These are phyloP conservation scores for Drosophila fuyamai DNA, from an alignment of 1,140 invertebrate species.

Conservation along the genomic window DNA sequence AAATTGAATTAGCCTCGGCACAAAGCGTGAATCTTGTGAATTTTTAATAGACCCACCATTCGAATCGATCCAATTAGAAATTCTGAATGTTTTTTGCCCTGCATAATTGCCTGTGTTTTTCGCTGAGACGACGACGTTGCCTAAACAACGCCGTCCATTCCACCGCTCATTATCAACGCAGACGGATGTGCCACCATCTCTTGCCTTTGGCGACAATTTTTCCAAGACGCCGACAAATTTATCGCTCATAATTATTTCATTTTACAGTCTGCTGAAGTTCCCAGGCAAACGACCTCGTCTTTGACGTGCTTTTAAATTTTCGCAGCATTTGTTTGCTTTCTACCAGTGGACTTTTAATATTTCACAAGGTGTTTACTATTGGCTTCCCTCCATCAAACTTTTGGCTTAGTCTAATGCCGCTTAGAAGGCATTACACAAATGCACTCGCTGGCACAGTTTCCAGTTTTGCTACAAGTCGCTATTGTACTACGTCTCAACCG, in stretches of 20 bases:
- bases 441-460: constrained; percentile 72
- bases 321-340: constrained; percentile 37
- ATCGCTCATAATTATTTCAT: constrained; percentile 80
- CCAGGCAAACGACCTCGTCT: constrained; percentile 71
- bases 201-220: constrained; percentile 58
- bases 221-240: constrained; percentile 68
- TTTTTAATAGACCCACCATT: constrained; percentile 63
- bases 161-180: constrained; percentile 63
- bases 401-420: constrained; percentile 56
- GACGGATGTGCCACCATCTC: constrained; percentile 7
- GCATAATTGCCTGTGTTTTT: constrained; percentile 56
- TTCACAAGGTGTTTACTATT: constrained; percentile 53
- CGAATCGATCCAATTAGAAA: constrained; percentile 79
- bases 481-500: constrained; percentile 31
- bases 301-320: constrained; percentile 46
- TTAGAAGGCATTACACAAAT: constrained; percentile 77
- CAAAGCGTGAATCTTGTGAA: constrained; percentile 60
- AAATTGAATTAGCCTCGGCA: constrained; percentile 71
- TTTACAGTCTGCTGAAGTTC: constrained; percentile 81
- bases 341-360: constrained; percentile 26
- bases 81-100: constrained; percentile 38
- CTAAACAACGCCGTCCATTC: constrained; percentile 46
- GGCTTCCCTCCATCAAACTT: constrained; percentile 51
- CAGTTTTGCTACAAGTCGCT: constrained; percentile 28
- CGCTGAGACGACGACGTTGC: constrained; percentile 42